Evolutionary conservation across 2,888 invertebrate genomes (phyloP).

Genomic region (Thymelicus lineola): DNA sequence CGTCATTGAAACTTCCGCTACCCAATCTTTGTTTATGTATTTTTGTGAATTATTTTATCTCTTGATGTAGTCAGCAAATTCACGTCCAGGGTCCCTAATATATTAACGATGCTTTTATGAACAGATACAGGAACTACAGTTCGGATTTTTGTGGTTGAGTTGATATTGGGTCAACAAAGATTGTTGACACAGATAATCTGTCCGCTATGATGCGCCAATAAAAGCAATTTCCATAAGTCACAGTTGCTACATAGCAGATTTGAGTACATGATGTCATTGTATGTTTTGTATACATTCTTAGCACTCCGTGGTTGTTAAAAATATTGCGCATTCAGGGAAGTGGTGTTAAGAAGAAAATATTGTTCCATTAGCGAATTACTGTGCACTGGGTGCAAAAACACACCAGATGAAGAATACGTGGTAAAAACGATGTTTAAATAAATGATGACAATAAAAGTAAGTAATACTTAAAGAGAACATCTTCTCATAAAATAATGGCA

Average conservation of each 20-base stretch:
- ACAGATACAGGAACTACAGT: no score
- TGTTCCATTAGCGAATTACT: conserved; percentile 15
- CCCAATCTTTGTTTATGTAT: background rate
- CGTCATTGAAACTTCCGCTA: conserved; percentile 28
- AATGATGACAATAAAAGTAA: no score
- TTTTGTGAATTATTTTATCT: background rate
- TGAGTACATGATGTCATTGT: background rate
- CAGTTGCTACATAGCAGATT: no score
- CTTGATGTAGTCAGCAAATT: background rate
- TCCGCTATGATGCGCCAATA: no score
- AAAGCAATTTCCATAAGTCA: no score
- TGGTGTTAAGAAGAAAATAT: conserved; percentile 6
- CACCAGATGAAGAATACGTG: background rate
- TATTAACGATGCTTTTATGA: no score
- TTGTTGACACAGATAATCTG: no score
- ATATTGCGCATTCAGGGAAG: conserved; percentile 10
- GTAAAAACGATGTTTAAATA: no score
- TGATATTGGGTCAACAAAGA: no score
- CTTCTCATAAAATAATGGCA: background rate
- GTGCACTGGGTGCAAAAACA: background rate
- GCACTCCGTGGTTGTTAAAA: conserved; percentile 4
- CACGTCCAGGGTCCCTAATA: background rate
- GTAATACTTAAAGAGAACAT: no score
- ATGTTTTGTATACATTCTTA: conserved; percentile 2
- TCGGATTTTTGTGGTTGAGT: no score